A percentile compares a stretch with the other conserved stretches of the same genome.
These are phyloP conservation scores for Sebastes oblongus DNA, from an alignment of 2,797 vertebrate species.

Conservation along the genomic window DNA sequence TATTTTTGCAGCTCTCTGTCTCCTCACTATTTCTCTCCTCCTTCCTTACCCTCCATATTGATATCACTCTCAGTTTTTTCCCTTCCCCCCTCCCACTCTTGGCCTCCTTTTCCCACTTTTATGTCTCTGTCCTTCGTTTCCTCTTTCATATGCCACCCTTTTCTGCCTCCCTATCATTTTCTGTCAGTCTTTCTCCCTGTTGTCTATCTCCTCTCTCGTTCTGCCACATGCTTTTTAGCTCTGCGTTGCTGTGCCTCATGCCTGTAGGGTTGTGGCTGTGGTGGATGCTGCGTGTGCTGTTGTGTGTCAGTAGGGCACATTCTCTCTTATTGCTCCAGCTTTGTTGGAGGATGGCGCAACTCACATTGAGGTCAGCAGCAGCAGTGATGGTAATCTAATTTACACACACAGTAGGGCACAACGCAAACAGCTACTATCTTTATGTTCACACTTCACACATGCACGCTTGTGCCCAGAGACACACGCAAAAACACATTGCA, in stretches of 20 bases:
- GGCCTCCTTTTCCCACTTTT: constrained; percentile 56
- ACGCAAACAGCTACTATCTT: constrained; percentile 36
- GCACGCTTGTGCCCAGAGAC: background rate
- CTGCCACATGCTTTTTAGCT: constrained; percentile 44
- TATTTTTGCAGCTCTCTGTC: constrained; percentile 10
- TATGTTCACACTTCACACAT: constrained; percentile 36
- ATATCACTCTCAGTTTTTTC: constrained; percentile 18
- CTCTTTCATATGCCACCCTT: constrained; percentile 28
- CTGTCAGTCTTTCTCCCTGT: constrained; percentile 1
- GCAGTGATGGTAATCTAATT: constrained; percentile 74
- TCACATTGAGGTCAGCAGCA: constrained; percentile 69
- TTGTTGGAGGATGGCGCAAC: constrained; percentile 53
- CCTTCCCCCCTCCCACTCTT: constrained; percentile 51
- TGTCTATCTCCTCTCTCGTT: constrained; percentile 12
- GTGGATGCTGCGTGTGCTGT: constrained; percentile 61
- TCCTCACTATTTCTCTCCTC: constrained; percentile 5
- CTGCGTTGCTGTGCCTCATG: constrained; percentile 36
- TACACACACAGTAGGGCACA: constrained; percentile 45
- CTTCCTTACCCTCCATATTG: constrained; percentile 27
- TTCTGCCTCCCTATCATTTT: constrained; percentile 22
- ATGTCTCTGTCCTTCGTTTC: constrained; percentile 30
- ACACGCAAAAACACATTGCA: background rate
- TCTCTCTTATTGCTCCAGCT: constrained; percentile 52
- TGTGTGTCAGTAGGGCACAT: constrained; percentile 79
- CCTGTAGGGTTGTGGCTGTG: constrained; percentile 65